These are phyloP conservation scores for Kryptolebias marmoratus DNA, from an alignment of 2,113 vertebrate species.

Conservation along the genomic window DNA sequence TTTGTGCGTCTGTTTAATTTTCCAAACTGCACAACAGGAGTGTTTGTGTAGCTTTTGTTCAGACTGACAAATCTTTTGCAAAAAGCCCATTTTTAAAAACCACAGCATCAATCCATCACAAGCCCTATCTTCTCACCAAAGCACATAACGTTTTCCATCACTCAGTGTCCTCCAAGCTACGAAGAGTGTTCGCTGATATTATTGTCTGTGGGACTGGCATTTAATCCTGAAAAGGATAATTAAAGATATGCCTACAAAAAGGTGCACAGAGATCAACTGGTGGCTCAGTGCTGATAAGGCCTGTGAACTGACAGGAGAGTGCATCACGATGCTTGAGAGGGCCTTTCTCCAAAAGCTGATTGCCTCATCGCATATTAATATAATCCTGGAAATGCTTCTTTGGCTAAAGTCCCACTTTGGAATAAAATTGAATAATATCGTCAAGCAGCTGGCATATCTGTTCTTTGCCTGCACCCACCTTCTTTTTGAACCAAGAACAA, in stretches of 20 bases:
- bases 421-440: conserved; percentile 30
- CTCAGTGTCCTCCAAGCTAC: conserved; percentile 1
- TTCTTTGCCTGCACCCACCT: conserved; percentile 27
- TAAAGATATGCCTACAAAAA: conserved; percentile 25
- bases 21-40: conserved; percentile 11
- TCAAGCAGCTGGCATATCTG: conserved; percentile 45
- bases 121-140: neutral
- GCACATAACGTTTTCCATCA: conserved; percentile 12
- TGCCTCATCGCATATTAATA: conserved; percentile 37
- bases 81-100: conserved; percentile 4
- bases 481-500: conserved; percentile 43
- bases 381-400: conserved; percentile 50
- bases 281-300: conserved; percentile 59
- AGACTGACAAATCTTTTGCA: neutral
- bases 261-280: conserved; percentile 52
- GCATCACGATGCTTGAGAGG: conserved; percentile 30
- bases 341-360: conserved; percentile 30
- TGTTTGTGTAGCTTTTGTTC: conserved; percentile 23
- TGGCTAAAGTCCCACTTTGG: conserved; percentile 20
- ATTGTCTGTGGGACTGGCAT: conserved; percentile 50
- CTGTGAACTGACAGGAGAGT: conserved; percentile 31
- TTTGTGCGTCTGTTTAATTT: conserved; percentile 16
- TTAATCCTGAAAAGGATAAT: conserved; percentile 68
- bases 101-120: conserved; percentile 15
- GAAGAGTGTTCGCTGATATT: neutral